A percentile compares a stretch with the other conserved stretches of the same genome.
Conservation (phyloP, 2,888 invertebrate species). For the Metacarcinus magister region DNA sequence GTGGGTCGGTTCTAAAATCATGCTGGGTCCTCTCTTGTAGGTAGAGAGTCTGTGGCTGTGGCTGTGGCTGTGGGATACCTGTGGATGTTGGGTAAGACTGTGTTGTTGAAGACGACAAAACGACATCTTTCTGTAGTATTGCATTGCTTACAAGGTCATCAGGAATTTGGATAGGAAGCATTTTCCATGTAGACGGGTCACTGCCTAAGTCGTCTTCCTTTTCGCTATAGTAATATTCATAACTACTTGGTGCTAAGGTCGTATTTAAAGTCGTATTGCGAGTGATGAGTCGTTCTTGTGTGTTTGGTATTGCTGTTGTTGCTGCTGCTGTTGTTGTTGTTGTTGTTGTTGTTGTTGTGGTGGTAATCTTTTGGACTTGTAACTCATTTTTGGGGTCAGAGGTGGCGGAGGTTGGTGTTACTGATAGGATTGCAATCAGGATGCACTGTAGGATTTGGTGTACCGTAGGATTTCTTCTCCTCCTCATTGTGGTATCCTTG, state of each 20-base stretch:
- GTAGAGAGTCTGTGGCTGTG: background rate
- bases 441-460: background rate
- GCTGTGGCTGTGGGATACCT: slow-evolving; percentile 61
- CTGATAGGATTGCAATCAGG: too few species aligned
- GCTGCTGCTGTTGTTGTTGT: background rate
- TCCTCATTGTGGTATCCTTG: too few species aligned
- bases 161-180: slow-evolving; percentile 73
- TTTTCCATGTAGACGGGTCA: slow-evolving; percentile 60
- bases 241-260: background rate
- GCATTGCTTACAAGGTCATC: slow-evolving; percentile 67
- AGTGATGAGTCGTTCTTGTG: background rate
- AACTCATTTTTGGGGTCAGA: too few species aligned
- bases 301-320: background rate
- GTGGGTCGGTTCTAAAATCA: background rate
- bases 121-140: background rate
- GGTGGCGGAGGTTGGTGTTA: too few species aligned
- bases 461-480: background rate
- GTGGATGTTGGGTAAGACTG: slow-evolving; percentile 58
- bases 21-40: background rate
- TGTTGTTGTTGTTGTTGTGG: too few species aligned
- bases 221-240: slow-evolving; percentile 69
- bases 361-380: too few species aligned
- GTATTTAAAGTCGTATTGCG: background rate
- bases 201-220: background rate
- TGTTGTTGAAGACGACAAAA: background rate